Evolutionary conservation across 2,113 vertebrate genomes (phyloP).

Genomic region (Cromileptes altivelis): DNA sequence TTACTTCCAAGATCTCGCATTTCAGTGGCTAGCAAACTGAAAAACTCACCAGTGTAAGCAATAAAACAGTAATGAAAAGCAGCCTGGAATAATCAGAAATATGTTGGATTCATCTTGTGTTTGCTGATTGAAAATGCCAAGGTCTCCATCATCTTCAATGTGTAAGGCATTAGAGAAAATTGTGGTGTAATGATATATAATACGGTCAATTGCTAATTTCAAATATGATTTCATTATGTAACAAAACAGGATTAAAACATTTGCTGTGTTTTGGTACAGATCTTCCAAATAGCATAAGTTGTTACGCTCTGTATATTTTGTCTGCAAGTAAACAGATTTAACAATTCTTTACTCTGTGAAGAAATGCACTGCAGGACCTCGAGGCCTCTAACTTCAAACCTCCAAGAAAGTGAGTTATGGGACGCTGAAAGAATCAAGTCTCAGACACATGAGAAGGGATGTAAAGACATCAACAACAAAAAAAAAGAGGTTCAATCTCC

Average conservation of each 20-base stretch:
- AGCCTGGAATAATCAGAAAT: slow-evolving; percentile 6
- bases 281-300: background rate
- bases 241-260: background rate
- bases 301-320: background rate
- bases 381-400: slow-evolving; percentile 3
- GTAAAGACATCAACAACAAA: slow-evolving; percentile 66
- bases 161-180: background rate
- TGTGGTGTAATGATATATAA: background rate
- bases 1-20: slow-evolving; percentile 33
- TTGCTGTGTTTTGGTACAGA: background rate
- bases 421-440: slow-evolving; percentile 77
- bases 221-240: background rate
- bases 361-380: slow-evolving; percentile 44
- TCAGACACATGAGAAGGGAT: slow-evolving; percentile 70
- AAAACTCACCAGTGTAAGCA: background rate
- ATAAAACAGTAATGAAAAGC: slow-evolving; percentile 24
- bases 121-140: background rate
- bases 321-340: background rate
- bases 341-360: background rate
- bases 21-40: background rate
- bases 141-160: background rate
- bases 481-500: slow-evolving; percentile 58
- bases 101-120: background rate
- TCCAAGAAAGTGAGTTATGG: slow-evolving; percentile 52
- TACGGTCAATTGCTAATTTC: background rate